Evolutionary conservation across 2,113 vertebrate species (phyloP), one percentile per base, ranked within the genome.

Genomic region (Paradoxurus hermaphroditus): DNA sequence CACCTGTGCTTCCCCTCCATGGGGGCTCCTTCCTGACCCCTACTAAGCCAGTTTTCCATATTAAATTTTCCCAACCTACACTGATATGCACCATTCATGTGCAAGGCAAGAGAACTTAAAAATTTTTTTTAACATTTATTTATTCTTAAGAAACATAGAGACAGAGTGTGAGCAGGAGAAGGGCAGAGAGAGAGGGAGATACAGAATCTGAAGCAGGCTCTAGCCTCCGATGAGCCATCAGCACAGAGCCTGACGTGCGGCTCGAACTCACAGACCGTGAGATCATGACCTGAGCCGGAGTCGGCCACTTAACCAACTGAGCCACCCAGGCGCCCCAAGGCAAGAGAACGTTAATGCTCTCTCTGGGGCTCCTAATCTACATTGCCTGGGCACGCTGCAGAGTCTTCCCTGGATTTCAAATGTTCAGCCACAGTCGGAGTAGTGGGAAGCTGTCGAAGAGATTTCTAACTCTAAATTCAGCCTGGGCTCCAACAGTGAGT

Each of bases 361-460:
- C 5, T 46, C 59, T 9, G 53, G 34, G 49, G 29, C 36, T 65
- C 27, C 86, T 83, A 27, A 5, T 59, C 39, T 39, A 3, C 2
- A 2, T 3, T 4, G 13, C n/a, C 10, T 0, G 2, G 75, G 6
- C 10, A 16, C 5, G 25, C 59, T 51, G 34, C 73, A 51, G 5
- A 82, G 11, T 25, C 15, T 86, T 31, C 53, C 89, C 19, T 25
- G 34, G 39, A 70, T 5, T 68, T 27, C 21, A 78, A 59, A 25
- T 67, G 49, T 70, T 92, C 44, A 18, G 31, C 44, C 27, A 11
- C 7, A 49, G 62, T 19, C 36, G 56, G 77, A 53, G 39, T 14
- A 51, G 5, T 5, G 5, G 3, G 7, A 81, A 41, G 29, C 41
- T 86, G 12, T 84, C 46, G 41, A 82, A 41, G 36, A 73, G 29